Base-by-base conservation (phyloP, 2,888 invertebrate genomes). In the Papilio gigon region DNA sequence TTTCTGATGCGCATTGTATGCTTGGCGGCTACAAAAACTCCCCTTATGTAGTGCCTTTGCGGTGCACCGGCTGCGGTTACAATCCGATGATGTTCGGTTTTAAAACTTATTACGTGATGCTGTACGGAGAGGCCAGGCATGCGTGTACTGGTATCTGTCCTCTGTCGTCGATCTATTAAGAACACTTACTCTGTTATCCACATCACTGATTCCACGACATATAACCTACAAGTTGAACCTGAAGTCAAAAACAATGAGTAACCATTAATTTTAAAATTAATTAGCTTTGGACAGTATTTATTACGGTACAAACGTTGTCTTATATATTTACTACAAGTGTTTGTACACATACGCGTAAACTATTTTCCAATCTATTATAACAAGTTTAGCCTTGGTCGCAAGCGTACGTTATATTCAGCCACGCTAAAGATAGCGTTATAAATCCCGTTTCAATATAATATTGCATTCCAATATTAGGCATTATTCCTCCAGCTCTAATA, bases 1-100 rank as follows among this genome's bases (percentile, higher is more conserved):
- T 89, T 89, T 89, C 81, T 83, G 86, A 79, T 79, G 80, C 76
- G 76, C 74, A 77, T 79, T 79, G 82, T 80, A 79, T 76, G 82
- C 83, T 84, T 84, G 84, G 85, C 87, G 86, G 85, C 87, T 83
- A 81, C 77, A 77, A 80, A 80, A 69, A 61, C 53, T 17, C 11
- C 47, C 17, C 56, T 17, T 56, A 37, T 44, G 61, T 65, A 60
- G 47, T 56, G 53, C 30, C 42, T 47, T 65, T 50, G 25, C 33
- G 44, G 22, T 65, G 61, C 53, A 69, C 35, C 62, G 42, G 63
- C 56, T 63, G 42, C 44, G 42, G 35, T 22, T 2, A 17, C 25
- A 35, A 47, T 40, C 30, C 40, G 37, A 27, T 35, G 37, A n/a
- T 17, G 35, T 25, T 58, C 8, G 30, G 1, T n/a, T 44, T 20